Conservation (phyloP, 2,888 invertebrate species). For the Sipha maydis region DNA sequence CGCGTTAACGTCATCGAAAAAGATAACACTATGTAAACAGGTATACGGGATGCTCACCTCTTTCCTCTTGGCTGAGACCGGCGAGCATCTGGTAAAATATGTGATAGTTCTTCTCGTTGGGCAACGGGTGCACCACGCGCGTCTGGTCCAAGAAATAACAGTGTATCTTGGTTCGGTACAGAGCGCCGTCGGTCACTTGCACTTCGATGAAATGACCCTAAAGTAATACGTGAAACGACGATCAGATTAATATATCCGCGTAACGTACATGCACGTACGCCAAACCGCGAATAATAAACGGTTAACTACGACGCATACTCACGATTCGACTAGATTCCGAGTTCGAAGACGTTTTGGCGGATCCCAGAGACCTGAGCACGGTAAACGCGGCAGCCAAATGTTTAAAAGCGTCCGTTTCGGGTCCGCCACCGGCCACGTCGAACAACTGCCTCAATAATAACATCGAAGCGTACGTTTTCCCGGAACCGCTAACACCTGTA, state of each 20-base stretch:
- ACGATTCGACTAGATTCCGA: slow-evolving; percentile 94
- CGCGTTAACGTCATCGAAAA: not conserved
- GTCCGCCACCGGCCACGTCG: slow-evolving; percentile 92
- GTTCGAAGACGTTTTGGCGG: slow-evolving; percentile 89
- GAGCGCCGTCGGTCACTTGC: slow-evolving; percentile 92
- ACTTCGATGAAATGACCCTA: slow-evolving; percentile 96
- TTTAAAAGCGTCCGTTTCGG: slow-evolving; percentile 95
- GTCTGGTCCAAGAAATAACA: slow-evolving; percentile 96
- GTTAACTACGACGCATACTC: slow-evolving; percentile 66
- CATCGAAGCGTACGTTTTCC: slow-evolving; percentile 94
- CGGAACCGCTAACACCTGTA: slow-evolving; percentile 87
- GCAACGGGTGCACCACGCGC: slow-evolving; percentile 85
- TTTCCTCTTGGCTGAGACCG: slow-evolving; percentile 86
- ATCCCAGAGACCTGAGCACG: slow-evolving; percentile 88
- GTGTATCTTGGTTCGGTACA: slow-evolving; percentile 95
- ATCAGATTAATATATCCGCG: not conserved
- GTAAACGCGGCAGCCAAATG: slow-evolving; percentile 95
- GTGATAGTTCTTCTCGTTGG: slow-evolving; percentile 93
- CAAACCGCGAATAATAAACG: not conserved
- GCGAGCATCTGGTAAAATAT: slow-evolving; percentile 96
- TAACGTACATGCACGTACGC: not conserved
- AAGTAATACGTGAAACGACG: slow-evolving; percentile 62
- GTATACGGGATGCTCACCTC: slow-evolving; percentile 69
- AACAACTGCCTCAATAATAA: slow-evolving; percentile 88
- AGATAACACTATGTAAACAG: too few species aligned